These are phyloP conservation scores for Bradypus variegatus DNA, from an alignment of 2,797 vertebrate genomes.

Conservation along the genomic window DNA sequence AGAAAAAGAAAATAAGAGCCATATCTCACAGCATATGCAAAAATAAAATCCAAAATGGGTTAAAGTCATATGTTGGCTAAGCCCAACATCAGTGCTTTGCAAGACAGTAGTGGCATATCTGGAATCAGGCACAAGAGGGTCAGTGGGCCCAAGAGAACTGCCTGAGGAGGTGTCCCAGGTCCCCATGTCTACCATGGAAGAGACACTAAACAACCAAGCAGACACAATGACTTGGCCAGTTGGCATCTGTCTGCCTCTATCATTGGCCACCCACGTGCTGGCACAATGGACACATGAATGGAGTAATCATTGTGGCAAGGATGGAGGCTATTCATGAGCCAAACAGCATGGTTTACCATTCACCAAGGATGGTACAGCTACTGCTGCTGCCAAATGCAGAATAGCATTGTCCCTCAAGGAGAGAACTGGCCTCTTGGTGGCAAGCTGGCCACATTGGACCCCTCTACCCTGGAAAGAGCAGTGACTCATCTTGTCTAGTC, in stretches of 20 bases:
- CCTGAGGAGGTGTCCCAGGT: not conserved
- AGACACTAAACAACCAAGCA: not conserved
- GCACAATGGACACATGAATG: not conserved
- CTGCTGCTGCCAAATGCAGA: not conserved
- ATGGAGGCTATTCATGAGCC: not conserved
- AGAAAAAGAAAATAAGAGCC: not conserved
- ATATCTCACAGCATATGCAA: not conserved
- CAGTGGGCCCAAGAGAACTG: not conserved
- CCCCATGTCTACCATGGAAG: not conserved
- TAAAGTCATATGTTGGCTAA: not conserved
- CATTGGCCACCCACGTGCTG: not conserved
- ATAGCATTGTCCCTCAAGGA: not conserved
- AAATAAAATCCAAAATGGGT: not conserved
- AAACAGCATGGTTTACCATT: not conserved
- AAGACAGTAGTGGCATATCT: not conserved
- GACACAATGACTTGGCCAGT: not conserved
- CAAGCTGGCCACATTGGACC: not conserved
- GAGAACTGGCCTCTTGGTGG: not conserved
- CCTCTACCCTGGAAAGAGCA: not conserved
- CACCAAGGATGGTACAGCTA: not conserved
- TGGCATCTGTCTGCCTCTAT: not conserved
- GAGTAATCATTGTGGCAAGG: not conserved
- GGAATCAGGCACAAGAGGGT: not conserved
- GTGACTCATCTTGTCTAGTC: not conserved
- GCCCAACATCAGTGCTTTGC: not conserved